These are phyloP conservation scores for Dendropsophus ebraccatus DNA, from an alignment of 2,113 vertebrate genomes.

Conservation along the genomic window DNA sequence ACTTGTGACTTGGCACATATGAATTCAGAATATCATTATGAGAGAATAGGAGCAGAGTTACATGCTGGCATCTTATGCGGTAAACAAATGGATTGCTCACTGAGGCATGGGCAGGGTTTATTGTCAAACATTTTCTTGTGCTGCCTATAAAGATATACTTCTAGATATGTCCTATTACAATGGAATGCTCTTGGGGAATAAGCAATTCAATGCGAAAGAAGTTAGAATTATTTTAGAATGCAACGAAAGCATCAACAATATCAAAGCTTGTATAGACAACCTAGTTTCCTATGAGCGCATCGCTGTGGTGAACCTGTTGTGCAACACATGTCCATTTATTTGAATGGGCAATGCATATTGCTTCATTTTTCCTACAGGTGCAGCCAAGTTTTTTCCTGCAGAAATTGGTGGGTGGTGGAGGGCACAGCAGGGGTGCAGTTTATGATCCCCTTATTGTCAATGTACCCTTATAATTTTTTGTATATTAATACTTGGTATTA, in stretches of 20 bases:
- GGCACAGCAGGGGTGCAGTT: no score
- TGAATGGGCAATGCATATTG: no score
- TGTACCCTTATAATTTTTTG: no score
- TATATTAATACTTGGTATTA: no score
- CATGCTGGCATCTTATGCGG: background rate
- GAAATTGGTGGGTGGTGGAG: no score
- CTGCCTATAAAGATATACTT: background rate
- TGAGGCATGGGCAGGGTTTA: background rate
- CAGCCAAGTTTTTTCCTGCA: no score
- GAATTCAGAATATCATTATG: background rate
- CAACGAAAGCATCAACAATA: background rate
- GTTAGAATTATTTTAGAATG: background rate
- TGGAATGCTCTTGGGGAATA: background rate
- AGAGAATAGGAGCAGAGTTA: background rate
- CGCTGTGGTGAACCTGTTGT: no score
- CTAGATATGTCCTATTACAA: background rate
- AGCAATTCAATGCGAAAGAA: background rate
- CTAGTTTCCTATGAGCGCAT: no score
- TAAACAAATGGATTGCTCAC: background rate
- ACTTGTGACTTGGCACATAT: background rate
- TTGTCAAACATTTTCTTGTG: background rate
- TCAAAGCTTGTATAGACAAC: no score
- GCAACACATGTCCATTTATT: no score
- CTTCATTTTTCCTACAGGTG: no score
- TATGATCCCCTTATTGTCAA: no score